Evolutionary conservation across 2,797 vertebrate genomes (phyloP).

Genomic region (Euthynnus affinis): DNA sequence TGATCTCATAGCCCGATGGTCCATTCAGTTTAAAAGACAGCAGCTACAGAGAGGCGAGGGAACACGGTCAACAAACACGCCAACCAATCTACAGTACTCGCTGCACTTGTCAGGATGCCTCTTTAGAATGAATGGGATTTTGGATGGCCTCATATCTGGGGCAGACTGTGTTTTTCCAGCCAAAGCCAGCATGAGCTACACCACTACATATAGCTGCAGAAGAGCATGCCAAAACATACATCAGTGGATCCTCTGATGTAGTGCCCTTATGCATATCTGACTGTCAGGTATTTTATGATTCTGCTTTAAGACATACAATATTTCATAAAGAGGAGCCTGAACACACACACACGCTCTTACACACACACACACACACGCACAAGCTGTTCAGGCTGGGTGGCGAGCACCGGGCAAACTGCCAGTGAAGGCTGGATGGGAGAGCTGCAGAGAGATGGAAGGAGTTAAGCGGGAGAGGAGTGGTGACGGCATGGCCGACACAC

Average conservation of each 20-base stretch:
- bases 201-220: constrained; percentile 51
- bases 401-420: constrained; percentile 62
- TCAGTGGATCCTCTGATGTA: constrained; percentile 60
- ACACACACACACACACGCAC: constrained; percentile 42
- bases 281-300: constrained; percentile 65
- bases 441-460: constrained; percentile 65
- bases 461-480: constrained; percentile 57
- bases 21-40: background rate
- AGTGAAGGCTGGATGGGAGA: constrained; percentile 68
- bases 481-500: constrained; percentile 67
- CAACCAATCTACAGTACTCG: constrained; percentile 34
- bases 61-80: constrained; percentile 35
- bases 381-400: constrained; percentile 71
- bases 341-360: constrained; percentile 29
- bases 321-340: constrained; percentile 60
- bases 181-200: constrained; percentile 50
- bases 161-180: constrained; percentile 51
- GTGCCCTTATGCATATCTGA: constrained; percentile 58
- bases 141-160: constrained; percentile 53
- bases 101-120: constrained; percentile 52
- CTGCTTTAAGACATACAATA: constrained; percentile 52
- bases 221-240: constrained; percentile 60
- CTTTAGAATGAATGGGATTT: constrained; percentile 47
- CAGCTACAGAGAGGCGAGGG: background rate
- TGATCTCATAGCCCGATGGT: constrained; percentile 24